These are phyloP conservation scores for Philopedon plagiatum DNA, from an alignment of 2,888 invertebrate species.

Conservation along the genomic window DNA sequence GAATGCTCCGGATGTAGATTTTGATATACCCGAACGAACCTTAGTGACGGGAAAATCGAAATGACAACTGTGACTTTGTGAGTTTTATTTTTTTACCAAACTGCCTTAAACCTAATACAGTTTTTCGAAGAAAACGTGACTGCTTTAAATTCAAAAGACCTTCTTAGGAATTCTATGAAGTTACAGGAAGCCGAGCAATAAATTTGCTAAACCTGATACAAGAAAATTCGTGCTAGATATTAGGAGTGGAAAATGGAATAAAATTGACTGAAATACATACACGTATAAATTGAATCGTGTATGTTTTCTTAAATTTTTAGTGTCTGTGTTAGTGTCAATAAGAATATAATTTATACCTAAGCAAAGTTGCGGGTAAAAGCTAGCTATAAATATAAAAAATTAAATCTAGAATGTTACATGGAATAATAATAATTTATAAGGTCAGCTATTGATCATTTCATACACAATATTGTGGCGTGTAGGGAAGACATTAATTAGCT, in stretches of 20 bases:
- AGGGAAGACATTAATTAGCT: no score
- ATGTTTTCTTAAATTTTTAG: background rate
- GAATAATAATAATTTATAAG: no score
- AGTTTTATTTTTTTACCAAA: background rate
- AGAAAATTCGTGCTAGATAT: background rate
- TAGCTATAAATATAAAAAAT: no score
- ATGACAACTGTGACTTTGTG: background rate
- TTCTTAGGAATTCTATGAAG: background rate
- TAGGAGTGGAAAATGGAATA: background rate
- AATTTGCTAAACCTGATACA: conserved; percentile 2
- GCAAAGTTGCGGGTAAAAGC: no score
- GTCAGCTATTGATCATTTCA: no score
- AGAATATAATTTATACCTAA: no score
- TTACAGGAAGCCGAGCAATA: background rate
- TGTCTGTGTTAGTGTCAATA: no score
- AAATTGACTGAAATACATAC: background rate
- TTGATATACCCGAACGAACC: no score
- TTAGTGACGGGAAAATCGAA: no score
- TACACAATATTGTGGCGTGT: no score
- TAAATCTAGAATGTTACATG: no score
- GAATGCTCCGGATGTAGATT: no score
- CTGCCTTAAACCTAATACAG: background rate
- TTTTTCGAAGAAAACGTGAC: conserved; percentile 7
- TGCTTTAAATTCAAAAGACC: background rate
- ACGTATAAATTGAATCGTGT: background rate